These are phyloP conservation scores for Anser cygnoides DNA, from an alignment of 2,113 vertebrate genomes.

Conservation along the genomic window DNA sequence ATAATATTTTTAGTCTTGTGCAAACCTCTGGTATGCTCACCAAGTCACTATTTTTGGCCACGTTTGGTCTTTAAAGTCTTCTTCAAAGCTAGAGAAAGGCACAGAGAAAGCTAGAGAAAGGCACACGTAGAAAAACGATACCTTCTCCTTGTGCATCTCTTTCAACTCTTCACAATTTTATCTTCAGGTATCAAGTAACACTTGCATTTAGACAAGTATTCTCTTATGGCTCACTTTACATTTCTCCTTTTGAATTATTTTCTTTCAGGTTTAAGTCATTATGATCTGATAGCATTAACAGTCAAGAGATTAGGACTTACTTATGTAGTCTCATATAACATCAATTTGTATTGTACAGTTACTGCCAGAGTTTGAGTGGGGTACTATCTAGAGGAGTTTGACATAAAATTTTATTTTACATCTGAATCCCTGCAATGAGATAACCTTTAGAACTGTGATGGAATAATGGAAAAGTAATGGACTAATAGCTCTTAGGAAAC, in stretches of 20 bases:
- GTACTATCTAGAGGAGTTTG: background rate
- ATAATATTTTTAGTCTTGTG: background rate
- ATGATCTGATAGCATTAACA: background rate
- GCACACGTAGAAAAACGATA: background rate
- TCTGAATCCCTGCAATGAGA: background rate
- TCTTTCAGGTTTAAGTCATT: background rate
- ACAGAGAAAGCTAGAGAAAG: background rate
- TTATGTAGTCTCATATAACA: background rate
- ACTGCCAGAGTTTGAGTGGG: background rate
- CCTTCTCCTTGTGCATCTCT: accelerated
- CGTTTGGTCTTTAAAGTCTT: background rate
- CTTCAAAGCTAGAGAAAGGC: background rate
- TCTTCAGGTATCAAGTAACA: background rate
- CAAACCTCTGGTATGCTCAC: background rate
- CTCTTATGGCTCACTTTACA: background rate
- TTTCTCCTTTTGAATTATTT: background rate
- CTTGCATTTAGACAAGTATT: background rate
- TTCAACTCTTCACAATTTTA: background rate
- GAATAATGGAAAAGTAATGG: background rate
- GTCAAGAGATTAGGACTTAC: background rate
- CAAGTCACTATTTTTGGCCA: background rate
- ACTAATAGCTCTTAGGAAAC: background rate
- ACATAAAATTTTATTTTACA: background rate
- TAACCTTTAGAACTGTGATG: background rate
- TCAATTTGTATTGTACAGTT: background rate